Base-by-base conservation (phyloP, 2,888 invertebrate species). In the Eurois occulta region DNA sequence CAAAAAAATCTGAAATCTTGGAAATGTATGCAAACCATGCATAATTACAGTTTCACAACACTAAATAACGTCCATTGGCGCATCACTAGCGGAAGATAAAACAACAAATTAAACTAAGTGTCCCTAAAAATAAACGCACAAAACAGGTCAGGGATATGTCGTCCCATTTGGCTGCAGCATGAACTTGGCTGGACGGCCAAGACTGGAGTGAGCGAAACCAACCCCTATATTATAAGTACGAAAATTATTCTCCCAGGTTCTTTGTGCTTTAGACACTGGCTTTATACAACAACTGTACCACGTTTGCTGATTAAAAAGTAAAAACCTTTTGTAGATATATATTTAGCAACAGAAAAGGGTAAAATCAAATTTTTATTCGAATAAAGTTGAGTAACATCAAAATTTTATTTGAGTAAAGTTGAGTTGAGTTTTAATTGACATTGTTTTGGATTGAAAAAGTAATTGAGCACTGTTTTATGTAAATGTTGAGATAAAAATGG, bases 111-210 rank as follows among this genome's bases (percentile, higher is more conserved):
- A 73, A 62, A 83, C 62, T 80, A 86, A 90, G 84, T 85, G 72
- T 84, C 80, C 86, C 80, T 75, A 88, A 88, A 90, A 88, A 89
- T 89, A 89, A 89, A 89, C 81, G 86, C 80, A 77, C 72, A 77
- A 92, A 92, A 90, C 90, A 84, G 93, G 93, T 94, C 93, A 94
- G 89, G 92, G 92, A 91, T 92, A 90, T 90, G 90, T 90, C 90
- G 91, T 90, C 91, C 91, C 91, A 94, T 91, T 94, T 94, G 93
- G 93, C 93, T 91, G 77, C 86, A 84, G 74, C 82, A 80, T 89
- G 90, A 91, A 91, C 91, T 93, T 93, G 92, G 91, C 92, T 89
- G 84, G 80, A 87, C 83, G 83, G 91, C 91, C 90, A 91, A 91
- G 90, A 88, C 85, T 83, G 64, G 78, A 84, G 85, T 60, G 85